These are phyloP conservation scores for Loxodonta africana DNA, from an alignment of 2,113 vertebrate species.

Conservation along the genomic window DNA sequence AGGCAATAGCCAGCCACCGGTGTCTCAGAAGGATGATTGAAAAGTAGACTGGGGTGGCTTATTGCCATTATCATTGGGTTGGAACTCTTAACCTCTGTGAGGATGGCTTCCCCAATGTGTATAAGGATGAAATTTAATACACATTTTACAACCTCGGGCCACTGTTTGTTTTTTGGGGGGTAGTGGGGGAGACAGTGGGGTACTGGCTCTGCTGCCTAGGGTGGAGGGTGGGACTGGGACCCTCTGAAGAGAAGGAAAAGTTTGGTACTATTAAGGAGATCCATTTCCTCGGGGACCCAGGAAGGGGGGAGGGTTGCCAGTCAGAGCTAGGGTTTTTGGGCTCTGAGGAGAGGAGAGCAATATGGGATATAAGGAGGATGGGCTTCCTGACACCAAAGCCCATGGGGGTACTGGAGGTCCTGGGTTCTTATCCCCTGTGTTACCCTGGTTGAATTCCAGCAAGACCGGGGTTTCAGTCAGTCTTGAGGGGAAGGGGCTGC, in stretches of 20 bases:
- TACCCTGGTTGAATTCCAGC: too few species aligned
- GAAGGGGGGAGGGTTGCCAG: background rate
- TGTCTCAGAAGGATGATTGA: background rate
- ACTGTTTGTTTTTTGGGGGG: slow-evolving; percentile 41
- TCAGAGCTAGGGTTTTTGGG: background rate
- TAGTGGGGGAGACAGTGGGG: background rate
- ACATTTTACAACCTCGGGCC: background rate
- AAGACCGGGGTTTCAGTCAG: background rate
- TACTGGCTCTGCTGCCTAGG: background rate
- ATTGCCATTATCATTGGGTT: background rate
- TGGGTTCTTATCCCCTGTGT: background rate
- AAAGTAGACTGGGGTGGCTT: background rate
- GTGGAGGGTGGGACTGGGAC: background rate
- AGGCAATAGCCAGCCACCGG: background rate
- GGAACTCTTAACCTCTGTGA: background rate
- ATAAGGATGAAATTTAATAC: slow-evolving; percentile 65
- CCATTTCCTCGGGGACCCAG: background rate
- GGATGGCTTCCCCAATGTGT: background rate
- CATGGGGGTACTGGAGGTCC: background rate
- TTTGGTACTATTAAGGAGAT: background rate
- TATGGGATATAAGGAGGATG: background rate
- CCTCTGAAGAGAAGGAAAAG: background rate
- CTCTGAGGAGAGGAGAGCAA: background rate
- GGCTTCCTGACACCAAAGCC: background rate
- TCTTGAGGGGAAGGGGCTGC: background rate